Evolutionary conservation across 1,140 invertebrate genomes (phyloP).

Genomic region (Aradophagus sp.): DNA sequence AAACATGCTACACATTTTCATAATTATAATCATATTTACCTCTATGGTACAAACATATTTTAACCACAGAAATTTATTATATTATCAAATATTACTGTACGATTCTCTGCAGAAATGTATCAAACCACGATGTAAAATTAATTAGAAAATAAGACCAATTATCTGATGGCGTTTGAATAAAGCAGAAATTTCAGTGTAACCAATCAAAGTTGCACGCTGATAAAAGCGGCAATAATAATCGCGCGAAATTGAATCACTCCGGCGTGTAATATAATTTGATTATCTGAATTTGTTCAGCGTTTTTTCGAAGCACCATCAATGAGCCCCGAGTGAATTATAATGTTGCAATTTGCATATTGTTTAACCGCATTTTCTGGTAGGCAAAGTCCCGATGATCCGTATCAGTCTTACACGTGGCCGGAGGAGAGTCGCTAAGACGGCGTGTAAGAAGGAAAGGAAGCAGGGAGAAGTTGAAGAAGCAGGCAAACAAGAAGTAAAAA

Average conservation of each 20-base stretch:
- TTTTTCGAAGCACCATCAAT: conserved; percentile 21
- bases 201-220: too few species aligned
- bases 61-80: too few species aligned
- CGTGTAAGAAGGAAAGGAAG: conserved; percentile 51
- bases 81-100: too few species aligned
- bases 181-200: too few species aligned
- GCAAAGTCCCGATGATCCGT: conserved; percentile 52
- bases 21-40: too few species aligned
- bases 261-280: conserved; percentile 36
- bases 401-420: conserved; percentile 46
- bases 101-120: too few species aligned
- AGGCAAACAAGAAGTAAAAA: conserved; percentile 48
- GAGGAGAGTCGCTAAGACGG: conserved; percentile 40
- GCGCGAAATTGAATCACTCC: conserved; percentile 1
- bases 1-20: too few species aligned
- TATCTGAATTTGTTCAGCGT: conserved; percentile 22
- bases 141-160: too few species aligned
- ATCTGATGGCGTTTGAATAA: too few species aligned
- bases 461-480: conserved; percentile 46
- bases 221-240: too few species aligned
- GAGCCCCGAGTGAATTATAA: conserved; percentile 47
- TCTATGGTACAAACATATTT: too few species aligned
- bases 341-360: conserved; percentile 50
- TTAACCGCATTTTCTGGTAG: conserved; percentile 52
- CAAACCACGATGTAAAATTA: too few species aligned